Evolutionary conservation across 1,140 invertebrate species (phyloP).

Genomic region (Dendrolimus kikuchii): DNA sequence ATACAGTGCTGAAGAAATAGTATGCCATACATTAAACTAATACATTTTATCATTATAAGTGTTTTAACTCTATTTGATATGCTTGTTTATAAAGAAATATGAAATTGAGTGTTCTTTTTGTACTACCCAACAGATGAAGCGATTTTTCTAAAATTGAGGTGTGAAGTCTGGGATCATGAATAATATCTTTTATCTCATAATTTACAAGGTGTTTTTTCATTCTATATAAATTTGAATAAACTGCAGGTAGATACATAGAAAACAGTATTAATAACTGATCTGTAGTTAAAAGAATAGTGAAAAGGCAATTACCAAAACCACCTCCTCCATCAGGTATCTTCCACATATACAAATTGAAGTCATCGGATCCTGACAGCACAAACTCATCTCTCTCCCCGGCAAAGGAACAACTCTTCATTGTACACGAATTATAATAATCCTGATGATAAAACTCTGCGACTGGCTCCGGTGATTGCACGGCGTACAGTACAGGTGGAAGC

Average conservation of each 20-base stretch:
- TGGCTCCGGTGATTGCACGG: slow-evolving; percentile 76
- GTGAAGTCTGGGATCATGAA: too few species aligned
- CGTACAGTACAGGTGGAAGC: slow-evolving; percentile 88
- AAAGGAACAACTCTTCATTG: slow-evolving; percentile 97
- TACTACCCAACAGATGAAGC: too few species aligned
- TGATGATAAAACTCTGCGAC: slow-evolving; percentile 91
- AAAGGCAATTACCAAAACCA: slow-evolving; percentile 65
- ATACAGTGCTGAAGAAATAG: too few species aligned
- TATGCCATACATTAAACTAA: too few species aligned
- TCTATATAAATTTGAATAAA: neutral
- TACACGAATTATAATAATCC: slow-evolving; percentile 96
- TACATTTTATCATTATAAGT: too few species aligned
- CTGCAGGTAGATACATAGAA: neutral
- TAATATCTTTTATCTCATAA: too few species aligned
- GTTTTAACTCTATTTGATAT: too few species aligned
- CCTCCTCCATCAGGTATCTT: slow-evolving; percentile 78
- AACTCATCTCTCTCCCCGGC: slow-evolving; percentile 92
- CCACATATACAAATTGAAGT: slow-evolving; percentile 97
- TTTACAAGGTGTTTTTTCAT: neutral
- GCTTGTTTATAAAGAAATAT: too few species aligned
- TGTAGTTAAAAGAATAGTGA: neutral
- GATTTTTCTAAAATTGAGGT: too few species aligned
- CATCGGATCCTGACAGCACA: slow-evolving; percentile 93
- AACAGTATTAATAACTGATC: neutral
- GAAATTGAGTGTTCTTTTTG: too few species aligned